Conservation (phyloP, 2,888 invertebrate genomes). For the Tetranychus piercei region DNA sequence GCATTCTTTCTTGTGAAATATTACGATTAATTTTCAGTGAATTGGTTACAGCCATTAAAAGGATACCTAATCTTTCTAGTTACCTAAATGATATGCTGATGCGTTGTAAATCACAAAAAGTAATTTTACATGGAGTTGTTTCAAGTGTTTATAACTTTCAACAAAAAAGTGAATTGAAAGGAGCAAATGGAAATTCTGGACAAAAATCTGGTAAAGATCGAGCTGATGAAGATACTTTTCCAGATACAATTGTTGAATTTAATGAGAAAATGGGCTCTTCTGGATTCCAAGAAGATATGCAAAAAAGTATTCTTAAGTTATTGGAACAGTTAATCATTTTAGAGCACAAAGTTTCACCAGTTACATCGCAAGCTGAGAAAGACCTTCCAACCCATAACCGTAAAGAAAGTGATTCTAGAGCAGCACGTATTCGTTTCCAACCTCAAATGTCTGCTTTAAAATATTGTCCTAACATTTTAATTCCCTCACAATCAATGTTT, state of each 20-base stretch:
- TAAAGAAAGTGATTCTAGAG: slow-evolving; percentile 19
- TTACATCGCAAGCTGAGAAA: slow-evolving; percentile 11
- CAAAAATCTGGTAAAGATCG: background rate
- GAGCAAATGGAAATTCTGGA: background rate
- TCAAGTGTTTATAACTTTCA: slow-evolving; percentile 45
- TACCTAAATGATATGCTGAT: slow-evolving; percentile 40
- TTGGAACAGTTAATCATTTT: slow-evolving; percentile 23
- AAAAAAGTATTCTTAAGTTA: slow-evolving; percentile 21
- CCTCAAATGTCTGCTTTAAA: slow-evolving; percentile 25
- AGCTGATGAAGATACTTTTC: slow-evolving; percentile 17
- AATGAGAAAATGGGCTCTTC: slow-evolving; percentile 15
- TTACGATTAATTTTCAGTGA: slow-evolving; percentile 46
- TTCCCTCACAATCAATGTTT: slow-evolving; percentile 65
- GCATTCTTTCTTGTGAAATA: slow-evolving; percentile 54
- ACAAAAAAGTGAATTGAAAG: background rate
- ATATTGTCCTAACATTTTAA: slow-evolving; percentile 35
- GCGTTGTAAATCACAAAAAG: slow-evolving; percentile 63
- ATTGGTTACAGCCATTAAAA: slow-evolving; percentile 50
- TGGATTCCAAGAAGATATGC: slow-evolving; percentile 23
- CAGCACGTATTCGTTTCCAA: slow-evolving; percentile 20
- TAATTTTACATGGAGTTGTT: slow-evolving; percentile 56
- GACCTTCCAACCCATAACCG: slow-evolving; percentile 15
- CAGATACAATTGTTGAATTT: slow-evolving; percentile 20
- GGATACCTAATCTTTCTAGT: slow-evolving; percentile 54
- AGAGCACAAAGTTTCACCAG: slow-evolving; percentile 16